Percentiles rank a stretch among this genome's conserved stretches.
Conservation (phyloP, 2,888 invertebrate species). For the Oegoconia quadripuncta region DNA sequence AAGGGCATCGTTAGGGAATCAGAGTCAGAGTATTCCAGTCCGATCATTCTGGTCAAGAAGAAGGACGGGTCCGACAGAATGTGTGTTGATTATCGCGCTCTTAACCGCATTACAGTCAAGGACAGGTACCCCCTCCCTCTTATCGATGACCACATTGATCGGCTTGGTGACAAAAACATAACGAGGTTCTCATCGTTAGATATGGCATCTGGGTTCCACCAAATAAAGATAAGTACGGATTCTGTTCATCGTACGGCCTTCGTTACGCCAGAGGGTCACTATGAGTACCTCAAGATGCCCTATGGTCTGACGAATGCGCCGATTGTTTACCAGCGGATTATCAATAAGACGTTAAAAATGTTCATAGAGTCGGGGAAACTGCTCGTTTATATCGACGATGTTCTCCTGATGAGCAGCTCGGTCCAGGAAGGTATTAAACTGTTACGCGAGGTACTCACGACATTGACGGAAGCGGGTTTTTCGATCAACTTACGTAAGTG, state of each 20-base stretch:
- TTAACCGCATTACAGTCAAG: conserved; percentile 12
- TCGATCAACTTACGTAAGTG: conserved; percentile 21
- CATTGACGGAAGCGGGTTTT: conserved; percentile 20
- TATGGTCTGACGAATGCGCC: no score
- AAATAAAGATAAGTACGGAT: no score
- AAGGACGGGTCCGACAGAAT: conserved; percentile 3
- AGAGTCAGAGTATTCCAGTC: conserved; percentile 20
- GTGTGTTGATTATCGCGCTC: conserved; percentile 14
- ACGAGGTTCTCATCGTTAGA: conserved; percentile 1
- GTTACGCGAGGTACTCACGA: conserved; percentile 12
- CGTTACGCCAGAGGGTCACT: no score
- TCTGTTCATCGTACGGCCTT: no score
- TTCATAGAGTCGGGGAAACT: conserved; percentile 14
- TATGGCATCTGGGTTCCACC: no score
- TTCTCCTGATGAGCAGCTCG: conserved; percentile 14
- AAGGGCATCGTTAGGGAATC: conserved; percentile 24
- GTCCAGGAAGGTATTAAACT: conserved; percentile 12
- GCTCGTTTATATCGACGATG: conserved; percentile 19
- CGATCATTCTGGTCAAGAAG: conserved; percentile 16
- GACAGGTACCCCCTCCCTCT: conserved; percentile 13
- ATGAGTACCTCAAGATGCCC: no score
- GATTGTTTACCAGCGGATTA: no score
- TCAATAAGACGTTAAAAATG: conserved; percentile 13
- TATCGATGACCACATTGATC: conserved; percentile 15
- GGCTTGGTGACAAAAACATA: conserved; percentile 4